Evolutionary conservation across 1,140 invertebrate species (phyloP).

Genomic region (Drosophila tristis): DNA sequence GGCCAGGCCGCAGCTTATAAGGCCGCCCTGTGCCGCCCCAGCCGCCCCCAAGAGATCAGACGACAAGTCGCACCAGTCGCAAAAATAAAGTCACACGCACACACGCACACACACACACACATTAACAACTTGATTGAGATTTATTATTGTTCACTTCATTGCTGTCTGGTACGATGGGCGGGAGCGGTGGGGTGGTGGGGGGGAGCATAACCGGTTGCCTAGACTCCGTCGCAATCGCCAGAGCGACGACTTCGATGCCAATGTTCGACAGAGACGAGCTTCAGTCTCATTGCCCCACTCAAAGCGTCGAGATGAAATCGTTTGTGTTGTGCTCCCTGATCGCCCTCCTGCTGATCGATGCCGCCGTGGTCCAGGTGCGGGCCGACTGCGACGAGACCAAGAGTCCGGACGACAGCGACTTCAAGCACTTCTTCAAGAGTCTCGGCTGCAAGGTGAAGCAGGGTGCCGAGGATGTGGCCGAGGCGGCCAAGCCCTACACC

Average conservation of each 20-base stretch:
- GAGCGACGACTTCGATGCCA: background rate
- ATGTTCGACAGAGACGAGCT: conserved; percentile 1
- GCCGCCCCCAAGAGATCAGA: background rate
- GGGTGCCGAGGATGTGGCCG: conserved; percentile 62
- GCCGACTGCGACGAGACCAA: conserved; percentile 64
- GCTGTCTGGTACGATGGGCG: too few relatives aligned
- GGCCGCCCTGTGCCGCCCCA: conserved; percentile 16
- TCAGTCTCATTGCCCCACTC: conserved; percentile 27
- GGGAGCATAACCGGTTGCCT: conserved; percentile 24
- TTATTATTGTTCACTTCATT: conserved; percentile 5
- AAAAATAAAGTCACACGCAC: conserved; percentile 12
- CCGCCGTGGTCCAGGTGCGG: conserved; percentile 15
- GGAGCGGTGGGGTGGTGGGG: too few relatives aligned
- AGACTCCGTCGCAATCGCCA: conserved; percentile 3
- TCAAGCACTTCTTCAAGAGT: conserved; percentile 73
- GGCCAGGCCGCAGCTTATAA: background rate
- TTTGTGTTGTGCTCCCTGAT: conserved; percentile 41
- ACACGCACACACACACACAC: conserved; percentile 10
- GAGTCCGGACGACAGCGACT: conserved; percentile 64
- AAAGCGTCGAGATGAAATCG: conserved; percentile 53
- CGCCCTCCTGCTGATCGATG: conserved; percentile 39
- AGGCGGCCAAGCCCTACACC: conserved; percentile 62
- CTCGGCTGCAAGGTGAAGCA: conserved; percentile 70
- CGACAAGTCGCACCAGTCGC: too few relatives aligned
- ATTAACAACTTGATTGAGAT: conserved; percentile 21